Base-by-base conservation (phyloP, 30 jellyfish, hydroid and myxozoan genomes). In the Rhopilema esculentum region DNA sequence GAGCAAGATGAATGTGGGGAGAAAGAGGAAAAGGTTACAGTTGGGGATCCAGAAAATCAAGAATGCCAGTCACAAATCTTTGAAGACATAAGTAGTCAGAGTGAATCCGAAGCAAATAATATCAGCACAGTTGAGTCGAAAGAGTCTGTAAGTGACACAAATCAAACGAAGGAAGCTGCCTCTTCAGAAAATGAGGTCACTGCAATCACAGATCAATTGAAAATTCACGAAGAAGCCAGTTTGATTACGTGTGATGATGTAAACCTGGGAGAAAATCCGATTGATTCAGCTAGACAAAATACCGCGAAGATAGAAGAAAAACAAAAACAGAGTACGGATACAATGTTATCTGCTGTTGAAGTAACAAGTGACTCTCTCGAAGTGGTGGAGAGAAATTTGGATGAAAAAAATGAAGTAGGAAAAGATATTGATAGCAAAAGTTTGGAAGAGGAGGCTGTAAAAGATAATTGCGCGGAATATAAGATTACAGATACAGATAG, bases 1-100 rank as follows among this genome's bases (percentile, higher is more conserved):
- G 12, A 2, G 57, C 57, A 6, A 40, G 57, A 40, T 40, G 57
- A 40, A 40, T 78, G 24, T 61, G 88, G 61, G 29, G 88, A 78
- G 49, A 32, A 23, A 21, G 51, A 66, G 23, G 33, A 22, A 7
- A 22, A 9, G 77, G 77, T 7, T 8, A 19, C 49, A 19, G 52
- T 32, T 22, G 9, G 33, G 12, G 77, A 66, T n/a, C n/a, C n/a
- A n/a, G n/a, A 8, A 66, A 32, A 18, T 17, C 52, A 22, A 23
- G 6, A 66, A 0, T 18, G 77, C n/a, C 1, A n/a, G n/a, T n/a
- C n/a, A n/a, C n/a, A n/a, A n/a, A n/a, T n/a, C n/a, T n/a, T n/a
- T n/a, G n/a, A n/a, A n/a, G 57, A 40, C 30, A 20, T 28, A 18
- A 32, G n/a, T 23, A 63, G 16, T 18, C 50, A 8, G 29, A 0